Base-by-base conservation (phyloP, 2,113 vertebrate genomes). In the Daphoenositta chrysoptera region DNA sequence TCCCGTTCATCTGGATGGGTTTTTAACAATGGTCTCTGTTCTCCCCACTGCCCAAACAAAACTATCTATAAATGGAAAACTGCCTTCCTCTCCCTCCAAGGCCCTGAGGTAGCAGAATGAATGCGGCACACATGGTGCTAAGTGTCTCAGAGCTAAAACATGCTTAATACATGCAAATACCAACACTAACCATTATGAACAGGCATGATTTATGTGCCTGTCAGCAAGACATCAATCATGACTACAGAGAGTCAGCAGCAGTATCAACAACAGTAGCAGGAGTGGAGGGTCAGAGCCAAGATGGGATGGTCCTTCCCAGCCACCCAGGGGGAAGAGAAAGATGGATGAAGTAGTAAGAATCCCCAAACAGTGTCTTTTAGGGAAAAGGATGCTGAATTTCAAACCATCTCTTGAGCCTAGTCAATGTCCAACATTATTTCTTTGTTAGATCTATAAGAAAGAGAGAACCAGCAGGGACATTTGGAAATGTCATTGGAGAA, bases 141-240 rank as follows among this genome's bases (percentile, higher is more conserved):
- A 96, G 95, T 87, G 93, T 94, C 92, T 94, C 92, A 91, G 91
- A 94, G 94, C 48, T 88, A 84, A 94, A 96, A 93, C 94, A 94
- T 94, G 87, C 69, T 63, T 94, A 93, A 95, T 94, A 91, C 86
- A 95, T 96, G 91, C 91, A 96, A 96, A 96, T 93, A 82, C 82
- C 79, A 85, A 78, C 95, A 80, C 89, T 96, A 96, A 50, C 82
- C 92, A 76, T 97, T 94, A 97, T 93, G 94, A 96, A 90, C 75
- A 87, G 86, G 75, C 93, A 82, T 96, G 96, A 97, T 97, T 97
- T 96, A 97, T 97, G 94, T 80, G 91, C 82, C 69, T 97, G 96
- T 97, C 97, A 97, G 84, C 97, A 97, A 97, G 89, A 94, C 91
- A 97, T 97, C 97, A 93, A 94, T 97, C 97, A 97, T 81, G 93